These are phyloP conservation scores for Zaprionus obscuricornis DNA, from an alignment of 2,888 invertebrate genomes.

Conservation along the genomic window DNA sequence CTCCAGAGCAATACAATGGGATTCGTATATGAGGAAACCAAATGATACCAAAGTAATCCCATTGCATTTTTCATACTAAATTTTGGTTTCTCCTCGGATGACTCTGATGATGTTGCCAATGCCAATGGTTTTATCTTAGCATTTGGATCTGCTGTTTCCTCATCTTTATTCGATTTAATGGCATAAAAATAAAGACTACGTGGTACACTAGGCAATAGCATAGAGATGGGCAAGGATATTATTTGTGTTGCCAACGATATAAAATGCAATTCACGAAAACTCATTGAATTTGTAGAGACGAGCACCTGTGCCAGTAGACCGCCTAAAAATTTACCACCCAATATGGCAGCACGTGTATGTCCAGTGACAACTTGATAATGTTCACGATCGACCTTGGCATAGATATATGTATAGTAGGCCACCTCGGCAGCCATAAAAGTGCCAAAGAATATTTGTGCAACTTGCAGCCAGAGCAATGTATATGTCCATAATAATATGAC, in stretches of 20 bases:
- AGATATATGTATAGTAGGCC: conserved; percentile 96
- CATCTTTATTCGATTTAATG: conserved; percentile 18
- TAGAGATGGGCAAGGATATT: conserved; percentile 89
- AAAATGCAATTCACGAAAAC: conserved; percentile 88
- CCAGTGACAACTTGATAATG: conserved; percentile 90
- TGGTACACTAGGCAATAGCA: conserved; percentile 89
- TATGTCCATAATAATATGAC: conserved; percentile 90
- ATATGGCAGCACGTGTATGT: conserved; percentile 88
- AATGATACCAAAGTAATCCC: conserved; percentile 85
- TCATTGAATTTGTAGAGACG: conserved; percentile 85
- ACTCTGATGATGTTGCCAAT: neutral
- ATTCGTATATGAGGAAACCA: conserved; percentile 86
- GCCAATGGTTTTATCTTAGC: conserved; percentile 13
- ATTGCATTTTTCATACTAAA: conserved; percentile 81
- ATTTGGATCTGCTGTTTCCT: neutral
- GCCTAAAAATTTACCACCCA: conserved; percentile 87
- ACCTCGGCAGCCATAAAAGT: conserved; percentile 94
- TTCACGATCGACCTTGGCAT: conserved; percentile 90
- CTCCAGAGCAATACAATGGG: conserved; percentile 89
- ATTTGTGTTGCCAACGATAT: conserved; percentile 88
- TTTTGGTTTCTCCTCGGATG: conserved; percentile 41
- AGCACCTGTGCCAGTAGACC: conserved; percentile 87
- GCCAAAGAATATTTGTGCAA: conserved; percentile 89
- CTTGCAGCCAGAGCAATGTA: conserved; percentile 88
- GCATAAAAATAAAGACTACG: conserved; percentile 92